Percentiles rank a stretch among this genome's conserved stretches.
Evolutionary conservation across 1,140 invertebrate genomes (phyloP).

Genomic region (Eulimnadia texana): DNA sequence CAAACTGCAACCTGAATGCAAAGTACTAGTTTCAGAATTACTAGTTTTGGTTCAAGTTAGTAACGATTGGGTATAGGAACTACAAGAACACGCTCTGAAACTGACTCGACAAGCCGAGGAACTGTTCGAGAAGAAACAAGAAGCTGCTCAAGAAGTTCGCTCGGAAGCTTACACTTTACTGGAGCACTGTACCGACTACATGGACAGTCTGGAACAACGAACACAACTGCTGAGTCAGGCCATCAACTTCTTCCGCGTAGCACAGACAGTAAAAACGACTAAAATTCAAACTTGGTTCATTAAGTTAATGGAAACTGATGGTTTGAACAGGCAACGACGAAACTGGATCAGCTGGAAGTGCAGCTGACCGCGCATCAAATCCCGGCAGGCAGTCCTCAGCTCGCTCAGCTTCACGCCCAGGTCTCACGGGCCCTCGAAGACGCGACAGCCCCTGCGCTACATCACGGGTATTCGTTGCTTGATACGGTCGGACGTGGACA

Average conservation of each 20-base stretch:
- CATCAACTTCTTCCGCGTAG: conserved; percentile 55
- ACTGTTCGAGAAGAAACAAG: conserved; percentile 26
- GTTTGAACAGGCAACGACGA: conserved; percentile 44
- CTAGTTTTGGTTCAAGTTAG: background rate
- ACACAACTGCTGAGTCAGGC: conserved; percentile 48
- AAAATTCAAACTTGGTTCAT: conserved; percentile 7
- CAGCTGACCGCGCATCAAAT: conserved; percentile 50
- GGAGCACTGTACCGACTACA: conserved; percentile 54
- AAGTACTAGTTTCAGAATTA: conserved; percentile 31
- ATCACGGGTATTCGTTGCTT: conserved; percentile 55
- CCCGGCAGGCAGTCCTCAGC: conserved; percentile 42
- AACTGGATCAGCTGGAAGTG: conserved; percentile 60
- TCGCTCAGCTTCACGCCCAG: conserved; percentile 49
- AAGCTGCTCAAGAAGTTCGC: conserved; percentile 49
- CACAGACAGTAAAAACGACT: conserved; percentile 40
- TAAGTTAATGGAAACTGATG: conserved; percentile 3
- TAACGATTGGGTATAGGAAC: conserved; percentile 32
- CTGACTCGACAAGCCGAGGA: conserved; percentile 64
- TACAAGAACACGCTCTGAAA: conserved; percentile 58
- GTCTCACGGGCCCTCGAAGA: conserved; percentile 46
- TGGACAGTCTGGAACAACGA: conserved; percentile 52
- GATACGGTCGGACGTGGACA: conserved; percentile 47
- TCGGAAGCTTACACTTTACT: conserved; percentile 54
- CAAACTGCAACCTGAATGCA: conserved; percentile 53
- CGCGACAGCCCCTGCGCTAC: conserved; percentile 42